Conservation (phyloP, 2,888 invertebrate genomes). For the Elysia crispata region DNA sequence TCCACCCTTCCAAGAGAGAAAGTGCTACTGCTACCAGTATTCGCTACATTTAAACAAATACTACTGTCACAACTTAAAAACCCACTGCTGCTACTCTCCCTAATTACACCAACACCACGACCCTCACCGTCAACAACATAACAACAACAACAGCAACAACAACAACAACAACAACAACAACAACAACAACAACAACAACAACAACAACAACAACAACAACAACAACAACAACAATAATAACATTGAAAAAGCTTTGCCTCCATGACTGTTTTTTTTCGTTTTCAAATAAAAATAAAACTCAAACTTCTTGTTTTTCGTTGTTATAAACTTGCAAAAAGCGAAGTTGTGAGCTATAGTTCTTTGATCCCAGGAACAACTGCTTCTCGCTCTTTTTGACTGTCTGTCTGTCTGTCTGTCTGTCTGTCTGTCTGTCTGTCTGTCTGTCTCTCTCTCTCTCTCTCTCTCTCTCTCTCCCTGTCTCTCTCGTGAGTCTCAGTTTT, state of each 20-base stretch:
- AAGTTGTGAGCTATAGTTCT: too few relatives aligned
- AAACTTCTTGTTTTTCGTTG: too few relatives aligned
- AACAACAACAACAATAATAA: too few relatives aligned
- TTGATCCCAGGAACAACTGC: not conserved
- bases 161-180: not conserved
- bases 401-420: not conserved
- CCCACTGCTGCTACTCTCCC: not conserved
- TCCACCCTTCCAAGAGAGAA: not conserved
- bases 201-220: not conserved
- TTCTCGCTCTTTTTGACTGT: not conserved
- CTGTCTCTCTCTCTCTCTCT: constrained; percentile 3
- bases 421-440: not conserved
- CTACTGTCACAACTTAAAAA: not conserved
- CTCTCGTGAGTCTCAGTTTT: too few relatives aligned
- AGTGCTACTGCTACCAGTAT: not conserved
- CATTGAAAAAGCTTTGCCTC: too few relatives aligned
- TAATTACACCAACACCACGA: not conserved
- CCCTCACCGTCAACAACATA: too few relatives aligned
- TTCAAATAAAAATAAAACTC: too few relatives aligned
- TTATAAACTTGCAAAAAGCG: too few relatives aligned
- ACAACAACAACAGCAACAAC: not conserved
- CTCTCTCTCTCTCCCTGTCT: constrained; percentile 18
- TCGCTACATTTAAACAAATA: not conserved
- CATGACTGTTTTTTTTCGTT: too few relatives aligned
- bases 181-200: not conserved